Evolutionary conservation across 2,888 invertebrate genomes (phyloP), one percentile per base, ranked within the genome.

Genomic region (Pseudococcus jackbeardsleyi): DNA sequence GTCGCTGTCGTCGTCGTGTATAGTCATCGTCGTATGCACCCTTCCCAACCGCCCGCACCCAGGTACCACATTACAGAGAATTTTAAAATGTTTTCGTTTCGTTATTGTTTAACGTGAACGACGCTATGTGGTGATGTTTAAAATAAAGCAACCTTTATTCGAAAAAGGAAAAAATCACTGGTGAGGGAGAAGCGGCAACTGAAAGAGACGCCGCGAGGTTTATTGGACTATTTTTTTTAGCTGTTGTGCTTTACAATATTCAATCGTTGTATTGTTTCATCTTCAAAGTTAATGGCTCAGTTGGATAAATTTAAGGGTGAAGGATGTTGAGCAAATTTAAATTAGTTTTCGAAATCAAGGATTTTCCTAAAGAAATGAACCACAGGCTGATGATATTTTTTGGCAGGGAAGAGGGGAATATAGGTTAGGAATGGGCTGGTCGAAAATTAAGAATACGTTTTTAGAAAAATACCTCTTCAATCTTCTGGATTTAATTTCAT

Each of bases 161-260:
- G 15, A 0, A 19, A 19, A 12, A 64, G 72, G 33, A 15, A 17
- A 33, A 72, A 15, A 72, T 33, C 72, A 26, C 72, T 33, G 33
- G 26, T 2, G 2, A 17, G 4, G 64, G 33, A 3, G 72, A 26
- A 2, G 33, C 59, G 22, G 15, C 72, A 33, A 72, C 19, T 46
- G n/a, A 82, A 82, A 82, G 39, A 42, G 39, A n/a, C 11, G 79
- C 79, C 46, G 79, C 79, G 19, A 82, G 79, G n/a, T 39, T 82
- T 82, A 82, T 82, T 82, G 79, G 79, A 82, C 46, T 82, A n/a
- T n/a, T n/a, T 82, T 82, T 82, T 82, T 82, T 82, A 2, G 4
- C 22, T 68, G 8, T 5, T 64, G 22, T 77, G 15, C 0, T 77
- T 77, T 19, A 46, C 22, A 46, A 15, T 26, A 26, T 72, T 2